Evolutionary conservation across 1,140 invertebrate genomes (phyloP), one percentile per base, ranked within the genome.

Genomic region (Saccostrea glomerata): DNA sequence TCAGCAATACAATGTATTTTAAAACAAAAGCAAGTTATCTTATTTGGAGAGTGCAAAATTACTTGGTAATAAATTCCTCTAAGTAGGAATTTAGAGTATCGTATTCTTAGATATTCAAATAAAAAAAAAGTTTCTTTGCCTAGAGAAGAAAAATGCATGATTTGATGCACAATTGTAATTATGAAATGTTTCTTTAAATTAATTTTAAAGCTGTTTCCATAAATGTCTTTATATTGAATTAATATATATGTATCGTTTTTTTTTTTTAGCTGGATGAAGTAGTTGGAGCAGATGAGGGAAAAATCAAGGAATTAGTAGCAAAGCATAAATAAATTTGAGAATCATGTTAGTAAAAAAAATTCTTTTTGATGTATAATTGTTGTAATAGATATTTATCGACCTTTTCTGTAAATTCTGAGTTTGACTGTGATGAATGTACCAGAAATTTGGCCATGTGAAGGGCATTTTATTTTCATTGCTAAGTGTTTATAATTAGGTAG

Each of bases 201-300:
- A 36, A 36, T 36, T 36, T 36, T 36, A 36, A 36, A 36, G 30
- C 30, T 0, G 30, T 36, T 36, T 36, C 30, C 30, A 36, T 36
- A 1, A 36, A 36, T 66, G 60, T 66, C 6, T 23, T 66, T 66
- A 23, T 20, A 7, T 66, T n/a, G 5, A 77, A 30, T 15, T n/a
- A 73, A 73, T 30, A 6, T 70, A 2, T 12, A 9, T 73, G 20
- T 25, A 12, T 73, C 36, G 7, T 36, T 40, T 36, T 36, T 20
- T 36, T 77, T 36, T 77, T 77, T 36, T 25, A 77, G 70, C 13
- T 77, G 11, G 70, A 36, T 25, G 70, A 77, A 77, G 70, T 77
- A 15, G 70, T 77, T 30, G 70, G 70, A 77, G 70, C 70, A 77
- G 15, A 36, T 77, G 70, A 77, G 13, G 13, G 13, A 20, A 20